Base-by-base conservation (phyloP, 1,140 invertebrate species). In the Ptiloglossa arizonensis region DNA sequence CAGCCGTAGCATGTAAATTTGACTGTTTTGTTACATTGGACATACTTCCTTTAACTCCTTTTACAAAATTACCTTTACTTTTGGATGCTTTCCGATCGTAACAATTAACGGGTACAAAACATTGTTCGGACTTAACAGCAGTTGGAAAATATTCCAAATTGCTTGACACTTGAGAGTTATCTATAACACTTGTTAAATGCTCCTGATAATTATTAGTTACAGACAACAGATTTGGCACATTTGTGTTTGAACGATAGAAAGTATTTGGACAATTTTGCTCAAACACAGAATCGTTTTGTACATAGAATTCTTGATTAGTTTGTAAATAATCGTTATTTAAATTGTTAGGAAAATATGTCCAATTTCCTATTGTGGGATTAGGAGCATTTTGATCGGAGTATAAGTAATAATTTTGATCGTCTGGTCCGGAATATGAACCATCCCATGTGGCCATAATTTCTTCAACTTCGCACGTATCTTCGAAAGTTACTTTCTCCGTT, bases 361-460 rank as follows among this genome's bases (percentile, higher is more conserved):
- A 35, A 19, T 22, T 79, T 15, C 48, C 17, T 17, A 59, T 27
- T 15, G 54, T 27, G 6, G 66, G 2, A 22, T 41, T 54, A 87
- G 68, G n/a, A 9, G 77, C 32, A 54, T 79, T 83, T 29, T 83
- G 86, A 57, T 87, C 81, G 2, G 88, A 71, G n/a, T 86, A 87
- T 0, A 81, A 44, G 56, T 89, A 87, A 62, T 85, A 91, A 70
- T 87, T 89, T 15, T 87, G 73, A 66, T 89, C 90, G 11, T 90
- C 90, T 22, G 86, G 79, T 8, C 83, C 89, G 27, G 85, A 81
- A 63, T 90, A 89, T 5, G 91, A 92, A 56, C 91, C 91, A 73
- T 92, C 87, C 91, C 91, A 92, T 44, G 90, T 91, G 54, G 91
- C 91, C 91, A 92, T 92, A 67, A 67, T 62, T 38, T 50, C 50